Evolutionary conservation across 2,113 vertebrate genomes (phyloP).

Genomic region (Menura novaehollandiae): DNA sequence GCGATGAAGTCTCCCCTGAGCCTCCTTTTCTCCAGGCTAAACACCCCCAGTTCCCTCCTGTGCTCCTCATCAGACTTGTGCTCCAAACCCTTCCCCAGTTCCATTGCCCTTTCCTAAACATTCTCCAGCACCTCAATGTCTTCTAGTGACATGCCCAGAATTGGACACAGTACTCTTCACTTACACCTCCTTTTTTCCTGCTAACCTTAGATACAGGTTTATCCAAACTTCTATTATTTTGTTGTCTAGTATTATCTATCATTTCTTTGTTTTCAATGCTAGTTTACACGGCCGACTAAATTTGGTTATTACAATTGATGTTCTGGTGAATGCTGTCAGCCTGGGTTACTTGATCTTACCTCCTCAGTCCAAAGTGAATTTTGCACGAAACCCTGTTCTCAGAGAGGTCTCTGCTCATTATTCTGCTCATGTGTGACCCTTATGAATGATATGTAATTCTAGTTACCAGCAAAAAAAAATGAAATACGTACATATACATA

Average conservation of each 20-base stretch:
- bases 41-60: background rate
- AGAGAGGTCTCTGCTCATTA: background rate
- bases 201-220: background rate
- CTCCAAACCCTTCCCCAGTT: background rate
- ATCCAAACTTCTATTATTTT: background rate
- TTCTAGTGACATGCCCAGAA: background rate
- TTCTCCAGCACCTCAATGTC: fast-evolving
- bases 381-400: background rate
- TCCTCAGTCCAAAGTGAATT: background rate
- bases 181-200: background rate
- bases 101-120: fast-evolving
- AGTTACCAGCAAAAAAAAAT: background rate
- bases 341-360: background rate
- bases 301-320: background rate
- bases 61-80: background rate
- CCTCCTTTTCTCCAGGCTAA: background rate
- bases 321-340: background rate
- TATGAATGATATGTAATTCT: background rate
- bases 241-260: background rate
- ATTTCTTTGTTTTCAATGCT: background rate
- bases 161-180: background rate
- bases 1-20: background rate
- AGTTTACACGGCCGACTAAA: background rate
- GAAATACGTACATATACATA: background rate
- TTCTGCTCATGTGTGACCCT: background rate